A percentile compares a stretch with the other conserved stretches of the same genome.
Conservation (phyloP, 2,113 vertebrate genomes). For the Microcebus murinus region DNA sequence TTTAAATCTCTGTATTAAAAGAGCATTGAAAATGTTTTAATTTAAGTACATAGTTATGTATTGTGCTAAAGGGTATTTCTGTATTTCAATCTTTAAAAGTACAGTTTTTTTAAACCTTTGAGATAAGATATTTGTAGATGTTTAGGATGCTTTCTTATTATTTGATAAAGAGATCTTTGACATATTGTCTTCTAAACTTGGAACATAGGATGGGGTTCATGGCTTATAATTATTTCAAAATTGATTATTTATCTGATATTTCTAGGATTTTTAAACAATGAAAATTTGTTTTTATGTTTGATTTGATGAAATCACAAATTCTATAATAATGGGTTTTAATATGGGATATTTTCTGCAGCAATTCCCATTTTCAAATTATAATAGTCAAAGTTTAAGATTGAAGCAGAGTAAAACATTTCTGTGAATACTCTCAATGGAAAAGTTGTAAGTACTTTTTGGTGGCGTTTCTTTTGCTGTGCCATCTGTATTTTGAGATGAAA, state of each 20-base stretch:
- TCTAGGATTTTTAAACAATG: conserved; percentile 35
- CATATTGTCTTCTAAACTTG: conserved; percentile 24
- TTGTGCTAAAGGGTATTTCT: conserved; percentile 42
- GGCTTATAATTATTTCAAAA: conserved; percentile 45
- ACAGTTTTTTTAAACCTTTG: conserved; percentile 13
- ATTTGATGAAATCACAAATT: conserved; percentile 54
- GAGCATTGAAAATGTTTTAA: conserved; percentile 24
- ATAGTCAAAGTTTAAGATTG: conserved; percentile 41
- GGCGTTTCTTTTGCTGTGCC: conserved; percentile 27
- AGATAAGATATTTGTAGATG: conserved; percentile 33
- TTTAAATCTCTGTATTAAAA: conserved; percentile 49
- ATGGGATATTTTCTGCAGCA: conserved; percentile 31
- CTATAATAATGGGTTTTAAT: conserved; percentile 21
- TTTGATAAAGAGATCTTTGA: conserved; percentile 21
- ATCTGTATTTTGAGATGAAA: conserved; percentile 41
- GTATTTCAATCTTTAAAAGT: conserved; percentile 35
- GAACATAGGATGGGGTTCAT: conserved; percentile 62
- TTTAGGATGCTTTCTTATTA: conserved; percentile 8
- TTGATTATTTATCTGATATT: conserved; percentile 20
- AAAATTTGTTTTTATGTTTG: conserved; percentile 48
- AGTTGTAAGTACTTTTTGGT: conserved; percentile 51
- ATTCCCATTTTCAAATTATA: conserved; percentile 22
- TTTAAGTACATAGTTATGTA: background rate
- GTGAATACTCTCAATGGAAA: conserved; percentile 26
- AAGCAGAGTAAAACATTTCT: conserved; percentile 27